A percentile compares a stretch with the other conserved stretches of the same genome.
phyloP scores from a whole-genome alignment of 1,140 invertebrate species.

The Bombus fervidus region DNA sequence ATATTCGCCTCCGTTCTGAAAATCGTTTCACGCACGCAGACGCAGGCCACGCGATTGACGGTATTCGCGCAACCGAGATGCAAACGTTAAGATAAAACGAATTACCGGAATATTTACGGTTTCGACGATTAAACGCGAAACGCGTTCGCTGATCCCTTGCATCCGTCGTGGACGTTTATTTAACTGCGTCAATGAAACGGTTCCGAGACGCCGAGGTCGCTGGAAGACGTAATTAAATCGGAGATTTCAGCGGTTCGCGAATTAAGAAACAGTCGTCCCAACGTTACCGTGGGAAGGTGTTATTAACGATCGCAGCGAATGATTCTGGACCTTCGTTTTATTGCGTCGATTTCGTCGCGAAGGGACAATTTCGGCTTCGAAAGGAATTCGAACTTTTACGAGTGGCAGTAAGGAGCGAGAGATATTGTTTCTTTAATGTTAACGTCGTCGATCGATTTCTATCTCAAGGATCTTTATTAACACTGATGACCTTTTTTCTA shows the following conservation, averaged over 20 bases:
- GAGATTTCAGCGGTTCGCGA: conserved; percentile 16
- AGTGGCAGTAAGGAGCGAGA: no score
- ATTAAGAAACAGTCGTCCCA: conserved; percentile 17
- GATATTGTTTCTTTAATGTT: no score
- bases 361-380: background rate
- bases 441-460: no score
- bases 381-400: no score
- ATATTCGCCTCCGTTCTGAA: conserved; percentile 70
- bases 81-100: conserved; percentile 42
- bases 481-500: no score
- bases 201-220: background rate
- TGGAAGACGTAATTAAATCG: conserved; percentile 22
- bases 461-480: no score
- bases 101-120: conserved; percentile 41
- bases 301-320: conserved; percentile 15
- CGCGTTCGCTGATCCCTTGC: background rate
- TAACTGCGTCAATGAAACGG: conserved; percentile 35
- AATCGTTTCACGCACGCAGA: conserved; percentile 35
- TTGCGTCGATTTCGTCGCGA: background rate
- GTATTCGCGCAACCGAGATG: conserved; percentile 12
- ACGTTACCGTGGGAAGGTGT: conserved; percentile 5
- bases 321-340: conserved; percentile 14
- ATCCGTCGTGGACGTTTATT: conserved; percentile 20
- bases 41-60: background rate
- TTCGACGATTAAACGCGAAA: conserved; percentile 47